Evolutionary conservation across 2,888 invertebrate species (phyloP).

Genomic region (Cantharis rufa): DNA sequence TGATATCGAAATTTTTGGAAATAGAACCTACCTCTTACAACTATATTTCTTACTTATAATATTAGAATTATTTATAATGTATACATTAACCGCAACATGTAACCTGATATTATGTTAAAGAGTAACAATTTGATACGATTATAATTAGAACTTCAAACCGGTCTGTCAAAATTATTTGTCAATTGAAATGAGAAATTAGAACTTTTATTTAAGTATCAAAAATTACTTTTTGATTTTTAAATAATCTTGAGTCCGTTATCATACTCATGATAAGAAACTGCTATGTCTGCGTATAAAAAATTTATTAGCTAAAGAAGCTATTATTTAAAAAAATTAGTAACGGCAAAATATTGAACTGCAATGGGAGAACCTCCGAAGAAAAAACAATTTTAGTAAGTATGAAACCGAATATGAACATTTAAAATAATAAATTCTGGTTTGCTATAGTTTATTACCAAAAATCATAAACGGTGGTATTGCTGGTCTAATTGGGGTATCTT

Average conservation of each 20-base stretch:
- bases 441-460: constrained; percentile 84
- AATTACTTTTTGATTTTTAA: neutral
- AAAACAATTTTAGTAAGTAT: neutral
- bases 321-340: neutral
- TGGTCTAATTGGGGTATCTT: constrained; percentile 97
- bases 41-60: too few relatives aligned
- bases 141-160: neutral
- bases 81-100: too few relatives aligned
- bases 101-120: too few relatives aligned
- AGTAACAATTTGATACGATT: neutral
- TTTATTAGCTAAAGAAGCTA: neutral
- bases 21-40: too few relatives aligned
- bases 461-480: constrained; percentile 98
- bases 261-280: too few relatives aligned
- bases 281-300: too few relatives aligned
- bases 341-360: neutral
- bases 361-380: neutral
- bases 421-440: neutral
- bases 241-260: neutral
- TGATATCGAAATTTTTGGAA: too few relatives aligned
- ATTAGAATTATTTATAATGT: too few relatives aligned
- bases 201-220: too few relatives aligned
- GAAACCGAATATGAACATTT: neutral
- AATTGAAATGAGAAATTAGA: neutral
- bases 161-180: neutral